Base-by-base conservation (phyloP, 2,888 invertebrate genomes). In the Cheilosia impressa region DNA sequence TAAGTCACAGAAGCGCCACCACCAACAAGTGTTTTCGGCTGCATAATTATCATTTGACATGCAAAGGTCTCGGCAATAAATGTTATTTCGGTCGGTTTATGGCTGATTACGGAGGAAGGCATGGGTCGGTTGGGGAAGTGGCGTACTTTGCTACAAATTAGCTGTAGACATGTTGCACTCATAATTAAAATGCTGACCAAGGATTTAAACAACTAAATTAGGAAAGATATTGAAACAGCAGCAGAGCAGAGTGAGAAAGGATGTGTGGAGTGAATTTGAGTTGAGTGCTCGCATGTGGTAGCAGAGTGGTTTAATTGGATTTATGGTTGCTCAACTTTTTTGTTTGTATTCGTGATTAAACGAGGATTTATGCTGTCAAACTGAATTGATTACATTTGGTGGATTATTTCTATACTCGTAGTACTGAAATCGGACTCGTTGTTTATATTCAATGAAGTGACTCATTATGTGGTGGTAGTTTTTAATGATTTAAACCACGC, bases 31-130 rank as follows among this genome's bases (percentile, higher is more conserved):
- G 72, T 78, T 83, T 58, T 43, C 45, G 77, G 34, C 60, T 78
- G 66, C 53, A 66, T 72, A 77, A 72, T 78, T 69, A 82, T 60
- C 69, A 62, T 65, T 69, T 71, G 72, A 62, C 72, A 77, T 83
- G 82, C 72, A 78, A 78, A 78, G 62, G 53, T 62, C n/a, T 75
- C 55, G 60, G 55, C 10, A 62, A 57, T 73, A 69, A 81, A 76
- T 69, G 75, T 34, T 69, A 66, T 66, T 65, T 77, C n/a, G 71
- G 82, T 66, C 45, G 41, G 52, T 60, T 77, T 82, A 66, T 66
- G 63, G 76, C 65, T 65, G 76, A 71, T 66, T 62, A 45, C 62
- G 55, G 53, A 34, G 43, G 58, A 66, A 52, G 76, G 19, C 27
- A 52, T 73, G 41, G 24, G 15, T 17, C 24, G 24, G 13, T 15